These are phyloP conservation scores for Dimorphilus gyrociliatus DNA, from an alignment of 2,888 invertebrate genomes.

Conservation along the genomic window DNA sequence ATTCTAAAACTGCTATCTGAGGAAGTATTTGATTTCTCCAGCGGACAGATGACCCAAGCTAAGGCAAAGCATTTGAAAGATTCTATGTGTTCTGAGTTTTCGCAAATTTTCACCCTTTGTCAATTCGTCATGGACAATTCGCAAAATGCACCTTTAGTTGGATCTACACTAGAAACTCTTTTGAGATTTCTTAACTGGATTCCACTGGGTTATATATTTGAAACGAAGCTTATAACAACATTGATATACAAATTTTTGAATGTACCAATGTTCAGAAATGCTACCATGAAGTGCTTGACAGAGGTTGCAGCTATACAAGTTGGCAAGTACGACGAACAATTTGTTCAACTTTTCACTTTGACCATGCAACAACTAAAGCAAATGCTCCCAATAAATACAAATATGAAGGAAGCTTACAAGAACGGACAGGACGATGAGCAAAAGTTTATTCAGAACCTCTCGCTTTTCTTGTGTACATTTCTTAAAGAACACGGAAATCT, in stretches of 20 bases:
- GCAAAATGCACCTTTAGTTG: conserved; percentile 85
- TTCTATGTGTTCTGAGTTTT: conserved; percentile 97
- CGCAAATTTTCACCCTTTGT: conserved; percentile 92
- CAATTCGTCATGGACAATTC: conserved; percentile 95
- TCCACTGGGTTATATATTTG: conserved; percentile 98
- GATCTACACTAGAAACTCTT: conserved; percentile 84
- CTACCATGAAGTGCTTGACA: conserved; percentile 90
- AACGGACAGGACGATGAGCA: conserved; percentile 89
- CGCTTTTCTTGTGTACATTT: conserved; percentile 88
- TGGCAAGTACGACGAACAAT: conserved; percentile 72
- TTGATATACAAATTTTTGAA: conserved; percentile 89
- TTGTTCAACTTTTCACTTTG: conserved; percentile 70
- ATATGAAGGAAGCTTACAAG: conserved; percentile 83
- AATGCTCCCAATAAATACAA: conserved; percentile 76
- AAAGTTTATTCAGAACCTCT: conserved; percentile 94
- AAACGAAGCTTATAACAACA: conserved; percentile 86
- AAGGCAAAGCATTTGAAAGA: conserved; percentile 98
- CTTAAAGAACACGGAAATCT: conserved; percentile 75
- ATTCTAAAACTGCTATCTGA: conserved; percentile 92
- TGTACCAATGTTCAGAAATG: conserved; percentile 92
- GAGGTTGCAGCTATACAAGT: conserved; percentile 81
- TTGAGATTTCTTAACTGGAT: conserved; percentile 97
- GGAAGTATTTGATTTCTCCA: conserved; percentile 96
- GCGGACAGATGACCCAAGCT: conserved; percentile 92
- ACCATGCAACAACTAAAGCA: conserved; percentile 77